These are phyloP conservation scores for Octonoba sinensis DNA, from an alignment of 2,888 invertebrate species.

Conservation along the genomic window DNA sequence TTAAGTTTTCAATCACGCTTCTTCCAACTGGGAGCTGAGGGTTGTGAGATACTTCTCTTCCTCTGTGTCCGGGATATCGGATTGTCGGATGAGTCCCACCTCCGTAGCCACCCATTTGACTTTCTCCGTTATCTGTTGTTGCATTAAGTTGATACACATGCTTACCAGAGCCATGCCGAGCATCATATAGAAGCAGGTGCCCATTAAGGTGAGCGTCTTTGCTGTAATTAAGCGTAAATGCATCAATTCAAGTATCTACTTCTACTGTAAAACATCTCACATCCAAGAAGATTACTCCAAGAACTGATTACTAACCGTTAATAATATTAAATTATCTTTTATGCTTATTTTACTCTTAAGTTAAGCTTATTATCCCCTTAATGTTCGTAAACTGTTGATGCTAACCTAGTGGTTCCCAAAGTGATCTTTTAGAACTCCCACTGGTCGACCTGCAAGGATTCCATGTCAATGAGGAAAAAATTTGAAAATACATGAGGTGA, in stretches of 20 bases:
- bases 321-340: too few species aligned
- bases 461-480: too few species aligned
- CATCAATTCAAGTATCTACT: not conserved
- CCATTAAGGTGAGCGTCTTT: conserved; percentile 66
- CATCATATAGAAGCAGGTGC: conserved; percentile 70
- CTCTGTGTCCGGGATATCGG: conserved; percentile 60
- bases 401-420: too few species aligned
- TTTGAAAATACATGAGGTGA: too few species aligned
- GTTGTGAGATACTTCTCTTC: conserved; percentile 30
- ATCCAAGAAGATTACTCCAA: not conserved
- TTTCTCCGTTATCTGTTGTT: conserved; percentile 70
- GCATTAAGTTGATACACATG: conserved; percentile 73
- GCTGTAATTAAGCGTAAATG: conserved; percentile 1
- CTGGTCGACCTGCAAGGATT: too few species aligned
- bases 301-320: not conserved
- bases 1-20: too few species aligned
- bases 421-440: too few species aligned
- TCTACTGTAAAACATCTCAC: too few species aligned
- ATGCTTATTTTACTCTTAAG: too few species aligned
- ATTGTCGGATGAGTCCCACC: conserved; percentile 69
- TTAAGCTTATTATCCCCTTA: too few species aligned
- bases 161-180: conserved; percentile 72
- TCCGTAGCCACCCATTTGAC: conserved; percentile 69
- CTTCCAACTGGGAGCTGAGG: too few species aligned
- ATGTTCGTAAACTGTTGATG: too few species aligned